Conservation (phyloP, 2,113 vertebrate genomes). For the Phrynocephalus versicolor region DNA sequence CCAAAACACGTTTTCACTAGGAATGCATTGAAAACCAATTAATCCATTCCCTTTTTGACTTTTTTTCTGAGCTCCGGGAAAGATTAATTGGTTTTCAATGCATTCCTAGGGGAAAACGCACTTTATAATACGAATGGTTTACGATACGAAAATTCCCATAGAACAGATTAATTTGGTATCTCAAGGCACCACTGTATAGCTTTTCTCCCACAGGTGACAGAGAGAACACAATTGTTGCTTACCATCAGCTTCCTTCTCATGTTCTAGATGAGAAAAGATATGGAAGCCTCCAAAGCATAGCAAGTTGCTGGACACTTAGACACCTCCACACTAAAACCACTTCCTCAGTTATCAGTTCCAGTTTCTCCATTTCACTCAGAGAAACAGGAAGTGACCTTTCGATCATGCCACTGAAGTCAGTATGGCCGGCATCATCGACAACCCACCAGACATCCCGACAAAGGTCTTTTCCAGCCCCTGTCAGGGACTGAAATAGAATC, state of each 20-base stretch:
- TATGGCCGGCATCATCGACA: background rate
- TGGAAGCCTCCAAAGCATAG: background rate
- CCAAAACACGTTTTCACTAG: too few species aligned
- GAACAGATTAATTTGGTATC: too few species aligned
- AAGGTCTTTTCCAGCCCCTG: background rate
- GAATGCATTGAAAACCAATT: too few species aligned
- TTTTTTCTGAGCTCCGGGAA: too few species aligned
- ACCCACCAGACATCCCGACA: background rate
- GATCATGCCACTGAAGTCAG: background rate
- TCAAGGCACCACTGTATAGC: too few species aligned
- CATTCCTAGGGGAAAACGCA: too few species aligned
- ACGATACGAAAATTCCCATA: too few species aligned
- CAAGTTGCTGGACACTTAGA: background rate
- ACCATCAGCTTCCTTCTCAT: background rate
- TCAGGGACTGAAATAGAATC: background rate
- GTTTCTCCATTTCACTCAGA: background rate
- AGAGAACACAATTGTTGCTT: background rate
- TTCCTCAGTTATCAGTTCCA: background rate
- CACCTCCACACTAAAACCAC: background rate
- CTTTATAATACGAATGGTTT: too few species aligned
- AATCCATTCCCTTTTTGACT: too few species aligned
- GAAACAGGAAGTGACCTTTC: background rate
- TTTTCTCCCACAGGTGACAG: too few species aligned
- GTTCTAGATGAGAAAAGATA: background rate
- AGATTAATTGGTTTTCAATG: too few species aligned